Base-by-base conservation (phyloP, 1,140 invertebrate genomes). In the Drosophila pandora region DNA sequence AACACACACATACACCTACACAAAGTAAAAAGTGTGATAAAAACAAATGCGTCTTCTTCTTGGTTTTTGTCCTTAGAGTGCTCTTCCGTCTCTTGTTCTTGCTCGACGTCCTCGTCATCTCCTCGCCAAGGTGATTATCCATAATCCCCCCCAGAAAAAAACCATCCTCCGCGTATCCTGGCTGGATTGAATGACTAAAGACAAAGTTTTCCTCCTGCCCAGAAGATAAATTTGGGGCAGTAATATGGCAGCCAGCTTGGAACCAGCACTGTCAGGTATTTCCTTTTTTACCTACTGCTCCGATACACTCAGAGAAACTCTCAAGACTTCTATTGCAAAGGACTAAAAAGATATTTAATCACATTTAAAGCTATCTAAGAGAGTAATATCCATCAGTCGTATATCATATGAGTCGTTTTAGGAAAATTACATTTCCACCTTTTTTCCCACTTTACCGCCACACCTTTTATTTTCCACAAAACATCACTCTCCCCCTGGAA, bases 81-180 rank as follows among this genome's bases (percentile, higher is more conserved):
- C 37, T 22, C 32, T 63, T 47, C 23, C 17, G 30, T 41, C 37
- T 13, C 34, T 63, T 45, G 22, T 10, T 55, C 39, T 25, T 43
- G 21, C 37, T 32, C 32, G 12, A 3, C 39, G 6, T 48, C 43
- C 50, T 49, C 54, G 59, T 56, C 49, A 54, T 65, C 69, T 61
- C 62, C 68, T 74, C 62, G 59, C 65, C 64, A 69, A 82, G 83
- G 82, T 88, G 82, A 87, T 87, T 87, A 87, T 88, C 83, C 75
- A 79, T 87, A 87, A 87, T 85, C 78, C 73, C 47, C 68, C 32
- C 13, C 1, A 71, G 43, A 68, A 55, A 62, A 63, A 34, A 28
- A 28, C 5, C 25, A 28, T 28, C 55, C 32, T 58, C 60, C 39
- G 43, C 52, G 53, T 48, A 32, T 39, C 41, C 41, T 50, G 53